Evolutionary conservation across 1,140 invertebrate genomes (phyloP).

Genomic region (Halictus rubicundus): DNA sequence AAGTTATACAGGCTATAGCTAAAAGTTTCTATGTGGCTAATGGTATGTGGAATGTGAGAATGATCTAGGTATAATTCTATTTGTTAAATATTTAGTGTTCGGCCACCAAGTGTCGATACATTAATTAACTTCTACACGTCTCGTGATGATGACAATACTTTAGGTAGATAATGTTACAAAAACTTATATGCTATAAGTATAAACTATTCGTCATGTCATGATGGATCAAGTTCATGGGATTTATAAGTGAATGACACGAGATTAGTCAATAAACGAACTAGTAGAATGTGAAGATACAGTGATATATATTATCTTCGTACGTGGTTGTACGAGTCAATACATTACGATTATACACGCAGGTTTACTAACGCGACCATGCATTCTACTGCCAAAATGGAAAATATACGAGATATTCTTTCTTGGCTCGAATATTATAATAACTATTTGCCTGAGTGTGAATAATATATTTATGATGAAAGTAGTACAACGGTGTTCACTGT

Average conservation of each 20-base stretch:
- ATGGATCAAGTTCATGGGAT: constrained; percentile 40
- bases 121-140: constrained; percentile 57
- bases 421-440: constrained; percentile 25
- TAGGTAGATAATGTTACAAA: constrained; percentile 66
- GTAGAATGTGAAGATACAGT: constrained; percentile 14
- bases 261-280: constrained; percentile 14
- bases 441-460: constrained; percentile 33
- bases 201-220: constrained; percentile 38
- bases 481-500: constrained; percentile 24
- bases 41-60: constrained; percentile 55
- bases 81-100: constrained; percentile 58
- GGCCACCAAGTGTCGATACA: constrained; percentile 12
- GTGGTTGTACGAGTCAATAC: constrained; percentile 16
- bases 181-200: constrained; percentile 44
- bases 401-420: constrained; percentile 5
- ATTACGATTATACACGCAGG: constrained; percentile 1
- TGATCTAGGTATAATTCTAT: constrained; percentile 55
- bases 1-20: constrained; percentile 71
- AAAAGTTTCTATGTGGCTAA: constrained; percentile 64
- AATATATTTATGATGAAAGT: constrained; percentile 49
- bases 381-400: constrained; percentile 32
- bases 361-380: constrained; percentile 15
- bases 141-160: constrained; percentile 73
- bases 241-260: constrained; percentile 21
- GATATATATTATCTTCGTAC: constrained; percentile 8